Evolutionary conservation across 1,140 invertebrate species (phyloP), one percentile per base, ranked within the genome.

Genomic region (Achatina immaculata): DNA sequence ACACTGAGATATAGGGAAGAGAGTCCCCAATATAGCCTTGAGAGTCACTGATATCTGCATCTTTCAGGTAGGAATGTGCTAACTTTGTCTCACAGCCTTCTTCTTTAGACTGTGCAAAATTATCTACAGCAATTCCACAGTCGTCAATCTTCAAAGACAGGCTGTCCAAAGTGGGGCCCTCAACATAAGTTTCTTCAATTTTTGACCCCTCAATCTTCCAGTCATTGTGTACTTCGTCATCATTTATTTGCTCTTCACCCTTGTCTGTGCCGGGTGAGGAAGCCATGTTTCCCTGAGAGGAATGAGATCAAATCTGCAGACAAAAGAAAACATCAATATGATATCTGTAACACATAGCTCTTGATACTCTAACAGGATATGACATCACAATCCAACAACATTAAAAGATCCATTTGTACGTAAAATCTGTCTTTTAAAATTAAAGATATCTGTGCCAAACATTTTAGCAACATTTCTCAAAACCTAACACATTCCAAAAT

Each of bases 71-170:
- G n/a, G n/a, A 4, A 14, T 11, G 24, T 3, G 6, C 4, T 24
- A n/a, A 58, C 21, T 58, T 58, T 58, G 55, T 9, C 55, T 14
- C n/a, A 31, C n/a, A 62, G 31, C n/a, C 21, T 48, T 58, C 45
- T 34, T 28, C 28, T n/a, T 77, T 84, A 65, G 83, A 83, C n/a
- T 68, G 81, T 24, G 77, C 21, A 79, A 81, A 16, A 87, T 84
- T 78, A 84, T 91, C 89, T 55, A 88, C 80, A 43, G 87, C 87
- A 58, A 89, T 90, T 43, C 88, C 90, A 83, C 88, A 91, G 82
- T 90, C 89, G 78, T 88, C 86, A 82, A 91, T 91, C 80, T 90
- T 91, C 78, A 91, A 51, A 77, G 65, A 28, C n/a, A 0, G 24
- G 34, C 7, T 28, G 69, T 31, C 38, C 78, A 21, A 55, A 66